A percentile compares a stretch with the other conserved stretches of the same genome.
These are phyloP conservation scores for Caloenas nicobarica DNA, from an alignment of 2,113 vertebrate species.

Conservation along the genomic window DNA sequence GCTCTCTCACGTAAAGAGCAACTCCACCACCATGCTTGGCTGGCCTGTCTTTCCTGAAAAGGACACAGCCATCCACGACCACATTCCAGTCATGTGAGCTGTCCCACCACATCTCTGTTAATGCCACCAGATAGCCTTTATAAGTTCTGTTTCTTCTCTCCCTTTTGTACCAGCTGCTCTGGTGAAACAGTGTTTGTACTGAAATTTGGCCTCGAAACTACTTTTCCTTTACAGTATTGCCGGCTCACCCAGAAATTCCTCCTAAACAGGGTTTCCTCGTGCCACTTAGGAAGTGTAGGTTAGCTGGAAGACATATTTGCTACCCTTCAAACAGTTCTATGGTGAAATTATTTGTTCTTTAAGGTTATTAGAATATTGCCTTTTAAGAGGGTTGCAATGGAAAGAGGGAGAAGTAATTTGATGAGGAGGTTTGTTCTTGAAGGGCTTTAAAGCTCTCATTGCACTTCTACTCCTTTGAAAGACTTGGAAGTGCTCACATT, in stretches of 20 bases:
- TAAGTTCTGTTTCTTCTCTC: neutral
- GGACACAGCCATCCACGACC: no score
- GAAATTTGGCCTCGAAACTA: neutral
- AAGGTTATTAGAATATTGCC: neutral
- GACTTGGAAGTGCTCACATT: neutral
- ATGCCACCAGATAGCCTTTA: no score
- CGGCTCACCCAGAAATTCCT: neutral
- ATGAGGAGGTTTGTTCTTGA: neutral
- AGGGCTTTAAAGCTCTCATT: neutral
- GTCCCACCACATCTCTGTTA: no score
- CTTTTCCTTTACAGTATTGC: neutral
- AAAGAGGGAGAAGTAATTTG: neutral
- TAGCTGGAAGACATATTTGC: neutral
- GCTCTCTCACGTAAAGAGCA: no score
- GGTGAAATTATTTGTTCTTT: neutral
- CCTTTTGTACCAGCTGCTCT: neutral
- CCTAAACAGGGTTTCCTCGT: neutral
- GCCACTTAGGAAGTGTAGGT: neutral
- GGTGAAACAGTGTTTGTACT: neutral
- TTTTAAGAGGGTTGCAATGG: neutral
- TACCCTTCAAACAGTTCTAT: neutral
- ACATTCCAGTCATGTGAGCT: no score
- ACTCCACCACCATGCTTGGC: no score
- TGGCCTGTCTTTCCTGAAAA: no score
- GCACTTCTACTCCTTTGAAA: neutral